Evolutionary conservation across 2,113 vertebrate genomes (phyloP), one percentile per base, ranked within the genome.

Genomic region (Pedionomus torquatus): DNA sequence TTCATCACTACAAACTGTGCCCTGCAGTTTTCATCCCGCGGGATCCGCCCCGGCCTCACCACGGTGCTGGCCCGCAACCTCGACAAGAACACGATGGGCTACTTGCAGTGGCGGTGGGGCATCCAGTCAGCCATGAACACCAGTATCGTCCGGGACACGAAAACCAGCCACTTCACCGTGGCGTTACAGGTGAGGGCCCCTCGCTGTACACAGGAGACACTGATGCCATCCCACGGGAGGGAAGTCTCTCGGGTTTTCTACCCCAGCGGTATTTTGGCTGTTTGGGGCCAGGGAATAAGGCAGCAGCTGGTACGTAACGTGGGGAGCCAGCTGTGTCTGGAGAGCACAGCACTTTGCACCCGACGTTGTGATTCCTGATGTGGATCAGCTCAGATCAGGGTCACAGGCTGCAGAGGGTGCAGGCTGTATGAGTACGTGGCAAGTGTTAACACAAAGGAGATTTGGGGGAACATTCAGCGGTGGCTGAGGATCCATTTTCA

Each of bases 61-160:
- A 99, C 99, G 0, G 98, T 99, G 63, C 96, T 99, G 39, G 99
- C 99, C 2, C 99, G 99, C 20, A 99, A 99, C 98, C 98, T 99
- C 8, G 99, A 99, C 98, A 99, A 99, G 98, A 99, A 99, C 98
- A 99, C 99, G 0, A 99, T 99, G 98, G 99, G 99, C n/a, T 99
- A 99, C 95, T 72, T 99, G 74, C 99, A 99, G 98, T 99, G 99
- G 99, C 98, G 99, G 0, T 99, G 99, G 99, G 99, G 98, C 11
- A 97, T 98, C 93, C 99, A 99, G 98, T 99, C 99, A 2, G 99
- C 99, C 83, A 99, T 99, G 99, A 99, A 99, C 98, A 99, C 99
- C 6, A 99, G 99, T 49, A 91, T 99, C 5, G 99, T 99, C 84
- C 98, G 99, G 58, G 99, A 99, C 96, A 99, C 99, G 15, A 99